Conservation (phyloP, 64 coral and sea anemone genomes). For the Pocillopora verrucosa region DNA sequence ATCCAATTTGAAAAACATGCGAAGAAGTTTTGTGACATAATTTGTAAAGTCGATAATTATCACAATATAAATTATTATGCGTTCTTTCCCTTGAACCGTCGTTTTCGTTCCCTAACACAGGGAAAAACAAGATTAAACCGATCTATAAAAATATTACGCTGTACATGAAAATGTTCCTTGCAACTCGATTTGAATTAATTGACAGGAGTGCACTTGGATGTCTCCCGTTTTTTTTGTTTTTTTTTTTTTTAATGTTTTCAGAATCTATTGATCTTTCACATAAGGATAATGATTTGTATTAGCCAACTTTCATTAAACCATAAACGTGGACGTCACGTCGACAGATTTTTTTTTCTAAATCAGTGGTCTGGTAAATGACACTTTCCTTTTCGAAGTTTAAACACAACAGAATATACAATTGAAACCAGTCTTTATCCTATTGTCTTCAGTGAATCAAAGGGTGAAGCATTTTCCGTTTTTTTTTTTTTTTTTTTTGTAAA, state of each 20-base stretch:
- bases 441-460: too few relatives aligned
- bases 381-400: too few relatives aligned
- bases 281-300: too few relatives aligned
- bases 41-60: slow-evolving; percentile 44
- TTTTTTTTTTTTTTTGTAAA: too few relatives aligned
- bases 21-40: not conserved
- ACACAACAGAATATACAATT: too few relatives aligned
- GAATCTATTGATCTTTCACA: not conserved
- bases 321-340: too few relatives aligned
- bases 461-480: too few relatives aligned
- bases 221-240: not conserved
- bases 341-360: too few relatives aligned
- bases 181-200: not conserved
- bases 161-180: not conserved
- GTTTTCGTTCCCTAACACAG: not conserved
- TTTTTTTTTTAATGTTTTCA: not conserved
- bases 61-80: slow-evolving; percentile 28
- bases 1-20: not conserved
- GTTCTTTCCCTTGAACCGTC: not conserved
- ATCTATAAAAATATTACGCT: not conserved
- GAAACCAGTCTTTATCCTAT: too few relatives aligned
- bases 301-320: too few relatives aligned
- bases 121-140: too few relatives aligned
- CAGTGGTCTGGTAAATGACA: too few relatives aligned
- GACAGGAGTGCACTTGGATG: not conserved